These are phyloP conservation scores for Lanistes nyassanus DNA, from an alignment of 1,140 invertebrate genomes.

Conservation along the genomic window DNA sequence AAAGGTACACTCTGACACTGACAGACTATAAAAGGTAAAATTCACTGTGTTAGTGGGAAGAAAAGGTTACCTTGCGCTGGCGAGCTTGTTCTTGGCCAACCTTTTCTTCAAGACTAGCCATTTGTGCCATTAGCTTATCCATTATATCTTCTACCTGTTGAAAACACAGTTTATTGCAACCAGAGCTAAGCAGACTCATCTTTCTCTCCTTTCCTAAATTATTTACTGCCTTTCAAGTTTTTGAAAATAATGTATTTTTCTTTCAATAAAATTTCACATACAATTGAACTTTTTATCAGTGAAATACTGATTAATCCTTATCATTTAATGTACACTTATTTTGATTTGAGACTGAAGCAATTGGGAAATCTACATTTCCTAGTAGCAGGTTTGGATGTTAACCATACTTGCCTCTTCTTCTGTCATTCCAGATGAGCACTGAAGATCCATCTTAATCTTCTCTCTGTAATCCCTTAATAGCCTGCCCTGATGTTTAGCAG, in stretches of 20 bases:
- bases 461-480: slow-evolving; percentile 48
- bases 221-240: too few relatives aligned
- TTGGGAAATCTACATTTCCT: neutral
- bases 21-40: too few relatives aligned
- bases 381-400: neutral
- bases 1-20: too few relatives aligned
- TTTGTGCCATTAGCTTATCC: slow-evolving; percentile 45
- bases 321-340: too few relatives aligned
- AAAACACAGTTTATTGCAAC: too few relatives aligned
- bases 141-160: slow-evolving; percentile 51
- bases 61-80: slow-evolving; percentile 46
- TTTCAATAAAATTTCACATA: too few relatives aligned
- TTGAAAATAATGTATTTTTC: too few relatives aligned
- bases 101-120: slow-evolving; percentile 52
- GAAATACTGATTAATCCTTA: too few relatives aligned
- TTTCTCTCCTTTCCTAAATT: too few relatives aligned
- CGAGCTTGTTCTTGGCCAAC: slow-evolving; percentile 46
- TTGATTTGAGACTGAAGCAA: too few relatives aligned
- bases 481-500: slow-evolving; percentile 35
- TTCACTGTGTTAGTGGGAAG: neutral
- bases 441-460: slow-evolving; percentile 44
- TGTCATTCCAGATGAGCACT: slow-evolving; percentile 46
- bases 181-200: too few relatives aligned
- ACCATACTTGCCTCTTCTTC: slow-evolving; percentile 45
- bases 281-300: too few relatives aligned